A percentile compares a stretch with the other conserved stretches of the same genome.
These are phyloP conservation scores for Acarapis woodi DNA, from an alignment of 1,140 invertebrate genomes.

Conservation along the genomic window DNA sequence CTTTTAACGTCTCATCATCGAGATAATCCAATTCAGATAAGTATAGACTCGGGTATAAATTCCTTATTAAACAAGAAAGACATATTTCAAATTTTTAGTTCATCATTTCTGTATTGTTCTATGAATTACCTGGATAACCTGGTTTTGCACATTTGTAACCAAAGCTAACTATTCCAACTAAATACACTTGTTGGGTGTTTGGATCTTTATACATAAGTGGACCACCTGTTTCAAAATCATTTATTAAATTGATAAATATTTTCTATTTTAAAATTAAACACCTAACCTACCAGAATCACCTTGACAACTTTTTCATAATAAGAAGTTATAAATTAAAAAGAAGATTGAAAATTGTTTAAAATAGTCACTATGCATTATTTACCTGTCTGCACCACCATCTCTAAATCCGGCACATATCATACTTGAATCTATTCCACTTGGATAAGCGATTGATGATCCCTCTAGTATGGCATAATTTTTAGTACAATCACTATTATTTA, in stretches of 20 bases:
- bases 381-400: constrained; percentile 37
- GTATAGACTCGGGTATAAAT: no score
- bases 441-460: constrained; percentile 6
- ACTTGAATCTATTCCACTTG: constrained; percentile 25
- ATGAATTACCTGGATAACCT: constrained; percentile 43
- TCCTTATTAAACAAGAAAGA: no score
- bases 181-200: constrained; percentile 12
- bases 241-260: no score
- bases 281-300: constrained; percentile 6
- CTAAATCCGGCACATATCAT: constrained; percentile 43
- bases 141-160: constrained; percentile 35
- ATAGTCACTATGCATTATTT: neutral
- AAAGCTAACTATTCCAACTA: constrained; percentile 44
- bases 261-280: no score
- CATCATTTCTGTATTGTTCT: no score
- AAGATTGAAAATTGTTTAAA: neutral
- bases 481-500: neutral
- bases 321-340: neutral
- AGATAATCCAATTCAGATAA: no score
- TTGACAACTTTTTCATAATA: no score
- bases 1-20: no score
- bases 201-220: constrained; percentile 1
- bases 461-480: constrained; percentile 3
- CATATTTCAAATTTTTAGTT: no score
- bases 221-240: no score